Conservation (phyloP, 2,797 vertebrate species). For the Acropternis orthonyx region DNA sequence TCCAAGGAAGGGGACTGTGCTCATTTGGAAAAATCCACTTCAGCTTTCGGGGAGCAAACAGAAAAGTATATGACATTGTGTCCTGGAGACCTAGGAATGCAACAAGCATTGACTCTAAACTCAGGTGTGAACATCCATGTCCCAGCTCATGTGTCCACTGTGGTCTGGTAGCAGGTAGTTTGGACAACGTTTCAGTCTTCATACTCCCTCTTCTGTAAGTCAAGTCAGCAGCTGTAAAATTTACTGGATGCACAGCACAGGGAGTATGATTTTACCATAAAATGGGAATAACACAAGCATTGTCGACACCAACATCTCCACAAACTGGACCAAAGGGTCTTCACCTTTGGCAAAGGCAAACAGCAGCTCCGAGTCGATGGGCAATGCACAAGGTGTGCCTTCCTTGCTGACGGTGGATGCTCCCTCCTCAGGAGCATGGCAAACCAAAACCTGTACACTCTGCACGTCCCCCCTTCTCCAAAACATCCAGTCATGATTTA, state of each 20-base stretch:
- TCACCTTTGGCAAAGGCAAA: neutral
- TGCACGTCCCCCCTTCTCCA: neutral
- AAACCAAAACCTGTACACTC: neutral
- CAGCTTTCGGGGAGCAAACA: neutral
- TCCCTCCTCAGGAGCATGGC: neutral
- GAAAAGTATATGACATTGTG: neutral
- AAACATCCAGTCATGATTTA: neutral
- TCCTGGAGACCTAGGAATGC: neutral
- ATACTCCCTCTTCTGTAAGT: neutral
- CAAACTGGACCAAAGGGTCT: neutral
- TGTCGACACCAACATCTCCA: neutral
- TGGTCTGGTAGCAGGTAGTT: neutral
- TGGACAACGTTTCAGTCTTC: neutral
- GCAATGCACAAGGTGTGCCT: neutral
- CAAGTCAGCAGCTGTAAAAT: neutral
- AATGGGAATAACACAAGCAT: neutral
- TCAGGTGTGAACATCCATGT: neutral
- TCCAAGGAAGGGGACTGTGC: neutral
- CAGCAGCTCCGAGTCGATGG: neutral
- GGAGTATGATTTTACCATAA: neutral
- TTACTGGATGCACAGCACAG: neutral
- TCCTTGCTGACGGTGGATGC: neutral
- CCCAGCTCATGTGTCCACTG: neutral
- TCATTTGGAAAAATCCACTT: neutral
- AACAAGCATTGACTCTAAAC: neutral